Evolutionary conservation across 1,140 invertebrate genomes (phyloP).

Genomic region (Rhynchophorus ferrugineus): DNA sequence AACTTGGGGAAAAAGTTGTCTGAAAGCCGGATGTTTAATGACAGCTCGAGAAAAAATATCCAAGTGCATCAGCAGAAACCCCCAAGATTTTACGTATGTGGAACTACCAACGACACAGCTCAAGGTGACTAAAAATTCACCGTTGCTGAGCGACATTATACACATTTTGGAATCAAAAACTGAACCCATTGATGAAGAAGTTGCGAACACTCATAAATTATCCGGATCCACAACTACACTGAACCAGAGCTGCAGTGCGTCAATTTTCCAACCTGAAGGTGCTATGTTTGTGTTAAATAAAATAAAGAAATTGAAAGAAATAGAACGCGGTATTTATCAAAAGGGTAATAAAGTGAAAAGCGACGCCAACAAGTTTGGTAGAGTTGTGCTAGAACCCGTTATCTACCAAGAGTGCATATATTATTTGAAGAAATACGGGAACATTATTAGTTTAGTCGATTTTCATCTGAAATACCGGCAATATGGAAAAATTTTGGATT

Average conservation of each 20-base stretch:
- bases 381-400: conserved; percentile 39
- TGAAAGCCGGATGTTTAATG: conserved; percentile 68
- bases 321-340: conserved; percentile 39
- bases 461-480: conserved; percentile 62
- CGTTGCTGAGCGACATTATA: conserved; percentile 60
- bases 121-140: conserved; percentile 50
- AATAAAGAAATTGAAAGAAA: conserved; percentile 41
- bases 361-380: not conserved
- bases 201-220: conserved; percentile 21
- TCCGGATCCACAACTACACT: conserved; percentile 25
- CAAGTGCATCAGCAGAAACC: conserved; percentile 46
- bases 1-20: conserved; percentile 76
- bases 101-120: conserved; percentile 3
- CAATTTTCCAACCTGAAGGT: conserved; percentile 24
- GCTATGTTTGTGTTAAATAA: conserved; percentile 43
- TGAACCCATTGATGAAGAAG: conserved; percentile 22
- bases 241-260: conserved; percentile 20
- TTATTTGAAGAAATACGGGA: conserved; percentile 65
- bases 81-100: conserved; percentile 20
- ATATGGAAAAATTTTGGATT: conserved; percentile 51
- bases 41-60: conserved; percentile 63
- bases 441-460: conserved; percentile 55
- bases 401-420: conserved; percentile 66
- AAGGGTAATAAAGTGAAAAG: conserved; percentile 21
- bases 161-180: conserved; percentile 52